These are phyloP conservation scores for Peromyscus nudipes DNA, from an alignment of 2,797 vertebrate species.

Conservation along the genomic window DNA sequence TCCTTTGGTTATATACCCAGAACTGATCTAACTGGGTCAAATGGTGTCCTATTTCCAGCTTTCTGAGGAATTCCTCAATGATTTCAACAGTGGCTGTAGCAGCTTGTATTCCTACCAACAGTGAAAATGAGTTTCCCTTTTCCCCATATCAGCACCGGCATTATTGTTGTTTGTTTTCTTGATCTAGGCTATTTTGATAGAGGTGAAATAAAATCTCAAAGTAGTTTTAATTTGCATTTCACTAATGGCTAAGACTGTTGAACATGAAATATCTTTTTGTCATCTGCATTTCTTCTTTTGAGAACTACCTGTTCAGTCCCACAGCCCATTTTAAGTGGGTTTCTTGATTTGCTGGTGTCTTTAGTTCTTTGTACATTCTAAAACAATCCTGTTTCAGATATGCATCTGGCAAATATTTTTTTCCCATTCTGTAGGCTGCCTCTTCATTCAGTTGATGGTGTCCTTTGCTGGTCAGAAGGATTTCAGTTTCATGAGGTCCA, in stretches of 20 bases:
- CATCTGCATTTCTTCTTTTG: not conserved
- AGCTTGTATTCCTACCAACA: not conserved
- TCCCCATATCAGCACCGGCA: not conserved
- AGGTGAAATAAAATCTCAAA: not conserved
- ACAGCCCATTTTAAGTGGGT: not conserved
- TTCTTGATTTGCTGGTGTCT: not conserved
- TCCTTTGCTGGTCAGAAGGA: not conserved
- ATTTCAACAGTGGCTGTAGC: not conserved
- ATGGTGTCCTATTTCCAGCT: not conserved
- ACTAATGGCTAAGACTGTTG: not conserved
- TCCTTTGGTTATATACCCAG: not conserved
- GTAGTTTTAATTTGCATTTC: not conserved
- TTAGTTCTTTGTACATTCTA: not conserved
- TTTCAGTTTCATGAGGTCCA: not conserved
- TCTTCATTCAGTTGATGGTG: not conserved
- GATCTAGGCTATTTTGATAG: not conserved
- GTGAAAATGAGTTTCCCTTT: not conserved
- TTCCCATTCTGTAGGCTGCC: not conserved
- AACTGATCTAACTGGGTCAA: not conserved
- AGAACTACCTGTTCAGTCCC: not conserved
- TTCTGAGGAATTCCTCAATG: not conserved
- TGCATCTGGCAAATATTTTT: not conserved
- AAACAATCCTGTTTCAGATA: not conserved
- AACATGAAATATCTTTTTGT: not conserved
- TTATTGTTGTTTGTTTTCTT: not conserved